Conservation (phyloP, 2,888 invertebrate genomes). For the Oscheius sp. region DNA sequence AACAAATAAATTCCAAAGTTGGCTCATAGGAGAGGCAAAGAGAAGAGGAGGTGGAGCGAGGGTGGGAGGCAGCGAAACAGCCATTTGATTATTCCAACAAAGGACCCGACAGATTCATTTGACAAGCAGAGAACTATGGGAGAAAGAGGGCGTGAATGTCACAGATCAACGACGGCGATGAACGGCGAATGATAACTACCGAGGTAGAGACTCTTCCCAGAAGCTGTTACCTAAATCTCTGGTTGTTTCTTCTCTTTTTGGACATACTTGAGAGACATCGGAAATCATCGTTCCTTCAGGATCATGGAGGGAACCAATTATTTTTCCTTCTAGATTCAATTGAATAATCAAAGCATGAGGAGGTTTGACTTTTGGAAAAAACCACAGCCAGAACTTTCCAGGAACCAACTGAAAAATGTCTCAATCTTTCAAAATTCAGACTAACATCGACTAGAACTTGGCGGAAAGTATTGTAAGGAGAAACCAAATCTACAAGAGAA, state of each 20-base stretch:
- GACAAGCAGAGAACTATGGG: constrained; percentile 8
- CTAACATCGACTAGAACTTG: constrained; percentile 43
- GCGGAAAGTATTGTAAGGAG: constrained; percentile 52
- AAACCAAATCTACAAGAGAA: constrained; percentile 43
- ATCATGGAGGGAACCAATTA: constrained; percentile 62
- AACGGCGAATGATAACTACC: constrained; percentile 52
- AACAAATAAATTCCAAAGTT: neutral
- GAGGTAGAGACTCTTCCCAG: constrained; percentile 53
- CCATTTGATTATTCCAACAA: constrained; percentile 15
- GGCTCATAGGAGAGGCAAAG: too few species aligned
- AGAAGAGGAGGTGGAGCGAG: neutral
- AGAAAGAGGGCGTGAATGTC: constrained; percentile 17
- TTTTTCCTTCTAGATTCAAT: constrained; percentile 54
- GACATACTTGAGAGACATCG: constrained; percentile 60
- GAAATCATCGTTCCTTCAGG: constrained; percentile 51
- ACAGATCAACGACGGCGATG: constrained; percentile 16
- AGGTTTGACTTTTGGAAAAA: constrained; percentile 49
- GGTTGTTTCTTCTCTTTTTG: neutral
- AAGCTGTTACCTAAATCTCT: constrained; percentile 53
- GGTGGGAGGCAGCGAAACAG: neutral
- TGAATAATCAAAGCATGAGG: constrained; percentile 60
- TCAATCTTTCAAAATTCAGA: neutral
- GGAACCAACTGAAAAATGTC: constrained; percentile 31
- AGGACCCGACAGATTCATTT: constrained; percentile 13
- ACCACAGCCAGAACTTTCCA: constrained; percentile 35